phyloP scores from a whole-genome alignment of 2,113 vertebrate species.

The Columba janthina region DNA sequence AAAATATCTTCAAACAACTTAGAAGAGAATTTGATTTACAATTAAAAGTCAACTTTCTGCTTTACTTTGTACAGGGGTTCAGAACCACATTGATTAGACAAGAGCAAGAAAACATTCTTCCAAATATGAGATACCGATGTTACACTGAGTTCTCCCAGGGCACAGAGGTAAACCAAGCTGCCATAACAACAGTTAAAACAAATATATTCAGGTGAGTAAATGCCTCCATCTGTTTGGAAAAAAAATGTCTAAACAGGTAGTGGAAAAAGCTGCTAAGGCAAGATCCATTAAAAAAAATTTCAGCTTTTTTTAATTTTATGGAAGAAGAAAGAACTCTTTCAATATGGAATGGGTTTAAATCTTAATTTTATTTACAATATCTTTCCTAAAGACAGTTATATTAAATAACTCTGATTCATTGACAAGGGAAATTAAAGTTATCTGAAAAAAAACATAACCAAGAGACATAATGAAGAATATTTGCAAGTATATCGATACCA shows the following conservation, averaged over 20 bases:
- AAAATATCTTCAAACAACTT: background rate
- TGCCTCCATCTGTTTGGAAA: accelerated
- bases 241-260: background rate
- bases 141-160: background rate
- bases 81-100: background rate
- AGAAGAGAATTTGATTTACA: background rate
- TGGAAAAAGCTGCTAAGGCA: background rate
- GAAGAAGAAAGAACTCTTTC: background rate
- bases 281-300: background rate
- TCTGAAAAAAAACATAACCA: background rate
- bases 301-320: background rate
- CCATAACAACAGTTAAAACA: background rate
- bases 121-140: background rate
- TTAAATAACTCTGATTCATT: background rate
- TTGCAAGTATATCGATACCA: background rate
- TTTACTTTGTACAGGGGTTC: background rate
- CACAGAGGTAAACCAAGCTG: background rate
- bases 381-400: background rate
- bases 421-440: background rate
- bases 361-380: background rate
- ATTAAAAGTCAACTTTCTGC: background rate
- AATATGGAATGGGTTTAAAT: background rate
- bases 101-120: background rate
- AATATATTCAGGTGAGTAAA: background rate
- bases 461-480: background rate